A percentile compares a stretch with the other conserved stretches of the same genome.
These are phyloP conservation scores for Gorsachius goisagi DNA, from an alignment of 2,113 vertebrate genomes.

Conservation along the genomic window DNA sequence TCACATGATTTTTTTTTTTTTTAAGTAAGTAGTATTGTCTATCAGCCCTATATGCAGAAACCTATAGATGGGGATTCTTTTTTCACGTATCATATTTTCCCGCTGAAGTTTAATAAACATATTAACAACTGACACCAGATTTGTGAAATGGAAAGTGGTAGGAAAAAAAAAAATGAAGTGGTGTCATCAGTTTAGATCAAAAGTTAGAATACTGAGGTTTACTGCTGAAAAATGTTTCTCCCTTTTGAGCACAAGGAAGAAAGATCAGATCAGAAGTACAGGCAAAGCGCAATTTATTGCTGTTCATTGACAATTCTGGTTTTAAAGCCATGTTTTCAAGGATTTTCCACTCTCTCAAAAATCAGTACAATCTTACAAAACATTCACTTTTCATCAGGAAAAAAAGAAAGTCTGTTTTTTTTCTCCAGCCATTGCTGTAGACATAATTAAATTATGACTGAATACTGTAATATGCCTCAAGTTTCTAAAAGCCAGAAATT, in stretches of 20 bases:
- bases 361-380: not conserved
- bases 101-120: not conserved
- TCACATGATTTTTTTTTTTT: not conserved
- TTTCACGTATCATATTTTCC: not conserved
- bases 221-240: not conserved
- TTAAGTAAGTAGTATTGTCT: not conserved
- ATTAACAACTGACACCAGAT: not conserved
- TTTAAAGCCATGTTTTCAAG: not conserved
- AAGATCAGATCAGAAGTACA: not conserved
- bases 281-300: not conserved
- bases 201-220: not conserved
- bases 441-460: not conserved
- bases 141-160: not conserved
- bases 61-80: not conserved
- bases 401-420: not conserved
- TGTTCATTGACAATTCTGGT: not conserved
- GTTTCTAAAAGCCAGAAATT: not conserved
- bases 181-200: not conserved
- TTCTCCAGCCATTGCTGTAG: not conserved
- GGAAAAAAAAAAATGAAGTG: not conserved
- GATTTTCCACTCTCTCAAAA: not conserved
- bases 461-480: not conserved
- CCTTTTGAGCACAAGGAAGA: not conserved
- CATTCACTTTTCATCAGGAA: not conserved
- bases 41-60: not conserved